Evolutionary conservation across 2,113 vertebrate species (phyloP), one percentile per base, ranked within the genome.

Genomic region (Octodon degus): DNA sequence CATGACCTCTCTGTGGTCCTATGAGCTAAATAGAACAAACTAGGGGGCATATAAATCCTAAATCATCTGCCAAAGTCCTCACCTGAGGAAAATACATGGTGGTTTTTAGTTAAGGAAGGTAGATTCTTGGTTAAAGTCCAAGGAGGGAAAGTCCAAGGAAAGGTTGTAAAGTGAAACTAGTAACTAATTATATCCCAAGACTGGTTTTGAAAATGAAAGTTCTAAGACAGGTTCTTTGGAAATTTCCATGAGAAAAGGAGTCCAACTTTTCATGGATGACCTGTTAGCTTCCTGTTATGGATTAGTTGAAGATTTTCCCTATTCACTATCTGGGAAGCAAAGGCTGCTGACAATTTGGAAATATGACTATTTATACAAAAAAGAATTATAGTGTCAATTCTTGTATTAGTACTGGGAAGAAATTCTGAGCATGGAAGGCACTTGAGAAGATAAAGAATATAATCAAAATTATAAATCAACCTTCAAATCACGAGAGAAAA

Each of bases 401-500:
- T 80, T 32, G 25, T 7, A 86, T 89, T 74, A 93, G 93, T 83
- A 89, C 24, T 20, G 11, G 62, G 50, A 95, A 91, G 67, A 30
- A 93, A 83, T 86, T 86, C 80, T 79, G 34, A 95, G 27, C 67
- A 62, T 60, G 24, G 86, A 92, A 85, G 68, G 4, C 40, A 76
- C 12, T 58, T 91, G 89, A 93, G 91, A 3, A 50, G 40, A 60
- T 81, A 89, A 80, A 89, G 22, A 85, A 68, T 68, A 53, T 53
- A 70, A 65, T 70, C 32, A 12, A 91, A 83, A 86, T 11, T 80
- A 20, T 72, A 95, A 91, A 58, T 50, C 74, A 86, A 74, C 40
- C 30, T 84, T 90, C 32, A 16, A 22, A 27, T 92, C 27, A 37
- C 1, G 5, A 20, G 77, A 90, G 76, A 43, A 90, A 84, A 94